Evolutionary conservation across 2,888 invertebrate species (phyloP).

Genomic region (Parascotia fuliginaria): DNA sequence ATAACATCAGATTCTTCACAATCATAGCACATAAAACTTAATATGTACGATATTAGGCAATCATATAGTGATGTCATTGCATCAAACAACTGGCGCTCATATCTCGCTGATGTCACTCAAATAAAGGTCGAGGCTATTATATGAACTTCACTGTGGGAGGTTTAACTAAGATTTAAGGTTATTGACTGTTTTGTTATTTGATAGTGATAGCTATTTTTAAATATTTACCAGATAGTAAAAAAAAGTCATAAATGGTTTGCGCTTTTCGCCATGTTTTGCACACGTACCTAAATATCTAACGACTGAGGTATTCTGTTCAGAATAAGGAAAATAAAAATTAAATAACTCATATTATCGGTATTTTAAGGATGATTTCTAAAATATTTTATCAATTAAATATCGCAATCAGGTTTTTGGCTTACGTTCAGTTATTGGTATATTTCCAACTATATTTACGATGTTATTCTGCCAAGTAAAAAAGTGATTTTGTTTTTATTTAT

Average conservation of each 20-base stretch:
- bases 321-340: too few species aligned
- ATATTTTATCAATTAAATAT: too few species aligned
- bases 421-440: neutral
- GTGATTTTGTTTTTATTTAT: neutral
- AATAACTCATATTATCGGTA: too few species aligned
- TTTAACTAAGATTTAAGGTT: conserved; percentile 20
- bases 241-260: too few species aligned
- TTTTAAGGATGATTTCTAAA: too few species aligned
- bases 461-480: neutral
- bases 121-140: conserved; percentile 42
- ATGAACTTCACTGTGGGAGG: conserved; percentile 24
- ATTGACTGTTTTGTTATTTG: conserved; percentile 26
- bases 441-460: neutral
- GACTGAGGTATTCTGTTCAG: too few species aligned
- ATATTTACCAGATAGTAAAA: neutral
- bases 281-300: too few species aligned
- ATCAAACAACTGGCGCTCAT: conserved; percentile 2
- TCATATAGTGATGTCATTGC: conserved; percentile 38
- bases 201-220: neutral
- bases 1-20: conserved; percentile 4
- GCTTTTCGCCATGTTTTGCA: too few species aligned
- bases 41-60: conserved; percentile 31
- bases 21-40: conserved; percentile 16
- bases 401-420: too few species aligned
- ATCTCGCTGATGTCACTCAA: conserved; percentile 41